Conservation (phyloP, 2,888 invertebrate species). For the Drosophila subsilvestris region DNA sequence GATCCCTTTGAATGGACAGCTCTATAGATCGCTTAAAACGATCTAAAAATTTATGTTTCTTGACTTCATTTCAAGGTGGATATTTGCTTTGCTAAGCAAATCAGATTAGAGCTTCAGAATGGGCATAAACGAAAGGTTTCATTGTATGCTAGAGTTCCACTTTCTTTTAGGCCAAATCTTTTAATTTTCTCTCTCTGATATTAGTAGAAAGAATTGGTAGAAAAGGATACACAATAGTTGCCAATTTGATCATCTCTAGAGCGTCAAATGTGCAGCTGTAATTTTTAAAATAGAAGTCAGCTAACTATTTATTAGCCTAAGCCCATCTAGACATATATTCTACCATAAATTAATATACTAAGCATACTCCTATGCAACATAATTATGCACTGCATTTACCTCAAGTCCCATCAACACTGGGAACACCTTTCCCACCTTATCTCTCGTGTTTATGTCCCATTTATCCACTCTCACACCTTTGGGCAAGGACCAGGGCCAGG, state of each 20-base stretch:
- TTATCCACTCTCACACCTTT: conserved; percentile 36
- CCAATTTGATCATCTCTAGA: background rate
- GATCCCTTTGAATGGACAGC: background rate
- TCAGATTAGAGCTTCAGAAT: no score
- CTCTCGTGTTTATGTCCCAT: conserved; percentile 29
- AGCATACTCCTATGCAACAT: background rate
- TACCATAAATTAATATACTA: background rate
- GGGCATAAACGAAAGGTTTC: no score
- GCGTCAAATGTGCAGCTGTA: background rate
- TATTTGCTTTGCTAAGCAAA: no score
- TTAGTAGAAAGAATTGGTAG: no score
- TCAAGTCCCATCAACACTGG: background rate
- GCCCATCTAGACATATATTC: background rate
- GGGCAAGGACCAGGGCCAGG: background rate
- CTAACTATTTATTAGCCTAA: background rate
- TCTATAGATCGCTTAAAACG: background rate
- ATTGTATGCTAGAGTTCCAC: no score
- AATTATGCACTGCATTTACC: background rate
- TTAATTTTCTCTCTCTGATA: no score
- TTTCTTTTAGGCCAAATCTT: no score
- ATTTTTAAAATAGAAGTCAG: background rate
- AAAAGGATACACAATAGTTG: no score
- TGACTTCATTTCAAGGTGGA: no score
- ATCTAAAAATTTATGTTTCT: background rate
- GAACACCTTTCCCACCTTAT: conserved; percentile 15